These are phyloP conservation scores for Gila orcuttii DNA, from an alignment of 2,113 vertebrate genomes.

Conservation along the genomic window DNA sequence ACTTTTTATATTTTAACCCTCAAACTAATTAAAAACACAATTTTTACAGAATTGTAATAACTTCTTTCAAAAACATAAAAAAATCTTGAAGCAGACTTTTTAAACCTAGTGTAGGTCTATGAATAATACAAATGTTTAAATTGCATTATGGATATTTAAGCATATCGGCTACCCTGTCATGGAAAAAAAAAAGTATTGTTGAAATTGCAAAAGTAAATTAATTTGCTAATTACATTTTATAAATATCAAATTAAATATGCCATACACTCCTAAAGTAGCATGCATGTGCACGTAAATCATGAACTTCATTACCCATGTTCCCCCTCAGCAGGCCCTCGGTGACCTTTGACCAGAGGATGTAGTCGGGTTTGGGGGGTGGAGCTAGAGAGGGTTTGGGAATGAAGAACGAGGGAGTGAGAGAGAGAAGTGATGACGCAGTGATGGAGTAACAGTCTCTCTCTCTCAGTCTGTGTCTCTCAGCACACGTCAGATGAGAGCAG, in stretches of 20 bases:
- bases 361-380: slow-evolving; percentile 73
- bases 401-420: slow-evolving; percentile 87
- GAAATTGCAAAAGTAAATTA: too few relatives aligned
- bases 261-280: background rate
- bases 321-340: slow-evolving; percentile 59
- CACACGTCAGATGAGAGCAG: slow-evolving; percentile 86
- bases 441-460: slow-evolving; percentile 86
- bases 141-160: too few relatives aligned
- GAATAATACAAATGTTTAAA: too few relatives aligned
- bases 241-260: background rate
- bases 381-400: slow-evolving; percentile 71
- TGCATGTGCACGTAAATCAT: background rate
- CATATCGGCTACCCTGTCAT: too few relatives aligned
- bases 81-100: too few relatives aligned
- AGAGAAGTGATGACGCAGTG: slow-evolving; percentile 85
- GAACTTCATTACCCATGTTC: slow-evolving; percentile 47
- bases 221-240: too few relatives aligned
- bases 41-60: too few relatives aligned
- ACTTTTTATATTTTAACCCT: too few relatives aligned
- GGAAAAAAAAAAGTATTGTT: too few relatives aligned
- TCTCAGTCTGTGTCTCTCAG: slow-evolving; percentile 77
- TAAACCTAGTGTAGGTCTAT: too few relatives aligned
- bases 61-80: too few relatives aligned
- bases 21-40: too few relatives aligned
- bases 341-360: slow-evolving; percentile 85